phyloP scores from a whole-genome alignment of 2,888 invertebrate species.

The Drosophila leonis region DNA sequence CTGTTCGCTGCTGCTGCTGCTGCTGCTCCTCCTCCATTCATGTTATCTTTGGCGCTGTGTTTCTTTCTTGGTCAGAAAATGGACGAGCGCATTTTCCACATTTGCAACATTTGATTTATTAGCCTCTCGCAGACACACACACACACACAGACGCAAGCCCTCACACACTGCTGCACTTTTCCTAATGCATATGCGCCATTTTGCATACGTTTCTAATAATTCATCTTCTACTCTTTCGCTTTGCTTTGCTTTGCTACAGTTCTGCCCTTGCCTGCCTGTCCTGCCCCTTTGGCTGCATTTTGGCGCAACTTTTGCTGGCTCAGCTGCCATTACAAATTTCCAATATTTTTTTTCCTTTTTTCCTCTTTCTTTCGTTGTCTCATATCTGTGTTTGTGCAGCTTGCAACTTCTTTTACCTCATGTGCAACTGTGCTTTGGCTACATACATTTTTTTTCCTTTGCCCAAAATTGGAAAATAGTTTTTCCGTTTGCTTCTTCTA shows the following conservation, averaged over 20 bases:
- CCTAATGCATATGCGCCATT: slow-evolving; percentile 73
- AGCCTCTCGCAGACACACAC: slow-evolving; percentile 22
- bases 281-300: slow-evolving; percentile 20
- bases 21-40: background rate
- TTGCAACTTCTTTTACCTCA: slow-evolving; percentile 36
- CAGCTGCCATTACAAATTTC: slow-evolving; percentile 72
- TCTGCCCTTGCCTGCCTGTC: background rate
- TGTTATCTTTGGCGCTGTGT: slow-evolving; percentile 39
- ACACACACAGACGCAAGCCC: slow-evolving; percentile 6
- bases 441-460: slow-evolving; percentile 32
- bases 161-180: slow-evolving; percentile 19
- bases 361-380: slow-evolving; percentile 7
- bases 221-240: slow-evolving; percentile 49
- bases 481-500: slow-evolving; percentile 53
- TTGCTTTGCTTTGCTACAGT: slow-evolving; percentile 9
- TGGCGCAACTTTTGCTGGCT: slow-evolving; percentile 70
- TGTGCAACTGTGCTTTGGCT: slow-evolving; percentile 43
- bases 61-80: slow-evolving; percentile 58
- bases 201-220: slow-evolving; percentile 75
- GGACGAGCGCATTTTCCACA: slow-evolving; percentile 53
- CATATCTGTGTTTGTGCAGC: slow-evolving; percentile 71
- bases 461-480: slow-evolving; percentile 70
- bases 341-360: slow-evolving; percentile 17
- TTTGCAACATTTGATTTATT: slow-evolving; percentile 69
- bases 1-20: background rate